Evolutionary conservation across 2,797 vertebrate species (phyloP).

Genomic region (Toxotes lorentzi): DNA sequence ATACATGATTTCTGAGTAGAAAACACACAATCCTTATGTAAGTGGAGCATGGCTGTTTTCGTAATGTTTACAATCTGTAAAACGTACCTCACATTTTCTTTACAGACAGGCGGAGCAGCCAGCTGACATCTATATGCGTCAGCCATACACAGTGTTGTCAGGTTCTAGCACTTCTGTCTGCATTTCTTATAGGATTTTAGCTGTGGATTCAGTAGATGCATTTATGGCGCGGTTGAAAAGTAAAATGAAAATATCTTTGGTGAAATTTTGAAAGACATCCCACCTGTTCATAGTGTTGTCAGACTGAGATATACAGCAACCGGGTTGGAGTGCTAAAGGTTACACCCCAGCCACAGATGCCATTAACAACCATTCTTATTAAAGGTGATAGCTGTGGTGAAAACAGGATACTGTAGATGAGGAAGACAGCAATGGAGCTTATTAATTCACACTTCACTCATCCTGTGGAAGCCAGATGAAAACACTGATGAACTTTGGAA

Average conservation of each 20-base stretch:
- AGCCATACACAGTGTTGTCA: constrained; percentile 4
- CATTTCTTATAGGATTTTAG: constrained; percentile 13
- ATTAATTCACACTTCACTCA: constrained; percentile 72
- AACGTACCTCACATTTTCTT: background rate
- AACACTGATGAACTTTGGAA: constrained; percentile 30
- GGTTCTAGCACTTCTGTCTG: constrained; percentile 10
- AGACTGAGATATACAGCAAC: constrained; percentile 48
- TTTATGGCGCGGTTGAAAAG: constrained; percentile 25
- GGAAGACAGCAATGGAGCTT: constrained; percentile 46
- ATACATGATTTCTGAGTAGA: background rate
- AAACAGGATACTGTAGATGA: constrained; percentile 65
- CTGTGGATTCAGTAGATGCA: constrained; percentile 22
- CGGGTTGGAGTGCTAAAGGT: constrained; percentile 67
- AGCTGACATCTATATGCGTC: constrained; percentile 13
- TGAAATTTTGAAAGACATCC: constrained; percentile 42
- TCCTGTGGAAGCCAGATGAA: constrained; percentile 47
- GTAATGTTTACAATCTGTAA: constrained; percentile 7
- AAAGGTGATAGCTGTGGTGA: constrained; percentile 72
- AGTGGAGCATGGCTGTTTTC: constrained; percentile 5
- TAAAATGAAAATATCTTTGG: constrained; percentile 50
- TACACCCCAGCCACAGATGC: constrained; percentile 73
- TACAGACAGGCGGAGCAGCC: background rate
- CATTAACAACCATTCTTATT: constrained; percentile 79
- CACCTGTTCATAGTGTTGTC: constrained; percentile 47
- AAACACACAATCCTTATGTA: background rate